Conservation (phyloP, 2,797 vertebrate genomes). For the Smutsia temminckii region DNA sequence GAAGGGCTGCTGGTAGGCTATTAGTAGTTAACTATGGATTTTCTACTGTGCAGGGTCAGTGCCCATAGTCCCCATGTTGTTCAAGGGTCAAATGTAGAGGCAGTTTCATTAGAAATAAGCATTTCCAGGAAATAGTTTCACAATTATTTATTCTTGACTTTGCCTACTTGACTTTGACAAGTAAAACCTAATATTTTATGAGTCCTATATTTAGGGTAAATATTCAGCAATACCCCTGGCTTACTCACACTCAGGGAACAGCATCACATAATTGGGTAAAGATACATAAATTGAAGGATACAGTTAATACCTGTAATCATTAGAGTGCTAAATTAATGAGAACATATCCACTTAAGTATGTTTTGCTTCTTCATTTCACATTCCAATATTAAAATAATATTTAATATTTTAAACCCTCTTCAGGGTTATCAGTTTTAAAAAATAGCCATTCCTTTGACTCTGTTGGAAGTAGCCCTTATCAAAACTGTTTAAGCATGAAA, state of each 20-base stretch:
- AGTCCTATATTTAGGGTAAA: background rate
- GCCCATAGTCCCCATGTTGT: no score
- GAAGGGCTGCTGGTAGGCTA: no score
- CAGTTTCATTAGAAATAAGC: background rate
- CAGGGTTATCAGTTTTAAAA: background rate
- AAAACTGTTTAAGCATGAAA: conserved; percentile 28
- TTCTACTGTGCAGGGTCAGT: no score
- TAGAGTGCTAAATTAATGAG: conserved; percentile 15
- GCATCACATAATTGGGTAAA: background rate
- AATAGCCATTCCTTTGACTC: conserved; percentile 9
- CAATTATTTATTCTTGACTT: background rate
- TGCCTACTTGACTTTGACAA: background rate
- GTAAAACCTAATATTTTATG: background rate
- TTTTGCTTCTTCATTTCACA: background rate
- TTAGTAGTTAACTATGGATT: no score
- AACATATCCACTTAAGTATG: background rate
- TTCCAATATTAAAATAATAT: background rate
- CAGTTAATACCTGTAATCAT: background rate
- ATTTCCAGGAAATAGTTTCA: background rate
- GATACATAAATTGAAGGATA: background rate
- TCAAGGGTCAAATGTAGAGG: background rate
- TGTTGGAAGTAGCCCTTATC: background rate
- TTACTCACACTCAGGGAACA: background rate
- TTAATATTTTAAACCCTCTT: background rate
- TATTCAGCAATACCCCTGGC: background rate